phyloP scores from a whole-genome alignment of 2,888 invertebrate species.

The Calameuta filiformis region DNA sequence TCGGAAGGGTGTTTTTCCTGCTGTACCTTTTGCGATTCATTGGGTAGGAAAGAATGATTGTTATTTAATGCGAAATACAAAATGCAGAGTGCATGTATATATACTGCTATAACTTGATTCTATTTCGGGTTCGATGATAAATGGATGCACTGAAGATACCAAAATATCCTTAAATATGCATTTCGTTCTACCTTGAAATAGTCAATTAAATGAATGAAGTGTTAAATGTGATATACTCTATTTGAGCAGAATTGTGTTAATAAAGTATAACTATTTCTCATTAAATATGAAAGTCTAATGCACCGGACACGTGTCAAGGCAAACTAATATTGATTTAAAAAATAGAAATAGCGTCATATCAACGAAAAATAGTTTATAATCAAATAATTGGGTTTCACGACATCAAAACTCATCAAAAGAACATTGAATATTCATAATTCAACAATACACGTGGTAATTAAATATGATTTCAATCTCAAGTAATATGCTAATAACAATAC shows the following conservation, averaged over 20 bases:
- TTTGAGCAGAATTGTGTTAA: background rate
- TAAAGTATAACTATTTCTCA: background rate
- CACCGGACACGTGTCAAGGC: background rate
- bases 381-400: background rate
- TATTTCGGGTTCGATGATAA: constrained; percentile 42
- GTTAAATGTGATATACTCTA: constrained; percentile 23
- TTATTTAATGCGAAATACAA: background rate
- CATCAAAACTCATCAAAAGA: background rate
- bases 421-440: background rate
- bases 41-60: background rate
- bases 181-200: constrained; percentile 24
- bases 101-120: constrained; percentile 13
- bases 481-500: background rate
- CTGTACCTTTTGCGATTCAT: background rate
- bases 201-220: constrained; percentile 27
- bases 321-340: background rate
- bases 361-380: background rate
- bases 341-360: background rate
- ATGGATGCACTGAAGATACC: constrained; percentile 29
- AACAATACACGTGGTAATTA: background rate
- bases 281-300: background rate
- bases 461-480: background rate
- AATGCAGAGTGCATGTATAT: background rate
- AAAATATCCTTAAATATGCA: constrained; percentile 24
- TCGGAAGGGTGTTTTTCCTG: background rate